Conservation (phyloP, 1,140 invertebrate species). For the Macrobrachium nipponense region DNA sequence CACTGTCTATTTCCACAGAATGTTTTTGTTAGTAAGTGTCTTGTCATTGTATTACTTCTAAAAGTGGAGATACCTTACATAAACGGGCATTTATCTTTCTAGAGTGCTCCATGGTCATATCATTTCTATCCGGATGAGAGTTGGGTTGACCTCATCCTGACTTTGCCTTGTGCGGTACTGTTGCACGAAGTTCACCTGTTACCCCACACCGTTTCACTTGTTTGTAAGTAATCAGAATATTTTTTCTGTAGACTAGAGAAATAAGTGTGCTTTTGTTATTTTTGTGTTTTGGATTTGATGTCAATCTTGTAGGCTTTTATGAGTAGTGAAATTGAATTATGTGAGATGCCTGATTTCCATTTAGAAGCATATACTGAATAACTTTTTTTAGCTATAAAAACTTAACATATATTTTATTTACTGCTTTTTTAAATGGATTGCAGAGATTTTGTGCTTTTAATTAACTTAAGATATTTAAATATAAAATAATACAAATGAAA, state of each 20-base stretch:
- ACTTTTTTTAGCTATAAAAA: too few relatives aligned
- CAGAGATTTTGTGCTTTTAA: too few relatives aligned
- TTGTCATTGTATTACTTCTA: background rate
- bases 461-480: too few relatives aligned
- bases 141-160: slow-evolving; percentile 86
- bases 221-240: slow-evolving; percentile 35
- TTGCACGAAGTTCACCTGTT: slow-evolving; percentile 89
- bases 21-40: background rate
- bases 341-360: too few relatives aligned
- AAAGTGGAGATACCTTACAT: background rate
- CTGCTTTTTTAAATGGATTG: too few relatives aligned
- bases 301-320: too few relatives aligned
- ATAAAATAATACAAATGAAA: too few relatives aligned
- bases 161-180: slow-evolving; percentile 88
- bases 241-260: background rate
- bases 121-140: slow-evolving; percentile 92
- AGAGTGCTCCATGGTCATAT: slow-evolving; percentile 91
- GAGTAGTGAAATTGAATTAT: too few relatives aligned
- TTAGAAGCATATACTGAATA: too few relatives aligned
- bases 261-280: background rate
- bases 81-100: slow-evolving; percentile 50
- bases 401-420: too few relatives aligned
- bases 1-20: background rate
- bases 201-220: slow-evolving; percentile 76
- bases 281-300: too few relatives aligned